phyloP scores from a whole-genome alignment of 2,113 vertebrate genomes.

The Calonectris borealis region DNA sequence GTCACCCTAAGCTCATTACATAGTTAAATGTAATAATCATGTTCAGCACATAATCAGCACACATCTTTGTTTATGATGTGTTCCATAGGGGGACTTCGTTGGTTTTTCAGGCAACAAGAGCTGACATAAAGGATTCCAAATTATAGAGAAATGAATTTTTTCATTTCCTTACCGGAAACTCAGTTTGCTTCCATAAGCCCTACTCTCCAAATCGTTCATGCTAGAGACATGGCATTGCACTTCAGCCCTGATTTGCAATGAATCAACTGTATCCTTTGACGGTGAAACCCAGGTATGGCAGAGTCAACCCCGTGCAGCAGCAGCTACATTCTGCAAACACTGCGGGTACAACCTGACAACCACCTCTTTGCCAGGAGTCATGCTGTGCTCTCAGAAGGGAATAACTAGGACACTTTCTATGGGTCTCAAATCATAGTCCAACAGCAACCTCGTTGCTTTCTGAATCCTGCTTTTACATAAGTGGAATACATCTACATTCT shows the following conservation, averaged over 20 bases:
- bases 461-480: not conserved
- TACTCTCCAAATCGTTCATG: not conserved
- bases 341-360: fast-evolving
- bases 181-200: not conserved
- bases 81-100: not conserved
- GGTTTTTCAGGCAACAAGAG: not conserved
- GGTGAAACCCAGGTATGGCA: not conserved
- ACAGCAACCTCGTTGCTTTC: not conserved
- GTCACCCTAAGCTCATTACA: not conserved
- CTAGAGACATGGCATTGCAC: fast-evolving
- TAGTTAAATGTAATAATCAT: not conserved
- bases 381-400: not conserved
- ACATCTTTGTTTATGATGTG: not conserved
- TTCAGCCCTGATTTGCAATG: not conserved
- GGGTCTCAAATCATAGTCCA: not conserved
- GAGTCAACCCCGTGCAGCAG: not conserved
- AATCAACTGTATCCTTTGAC: not conserved
- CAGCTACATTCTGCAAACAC: not conserved
- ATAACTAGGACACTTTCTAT: not conserved
- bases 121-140: not conserved
- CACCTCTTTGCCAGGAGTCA: not conserved
- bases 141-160: not conserved
- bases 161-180: not conserved
- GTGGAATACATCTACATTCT: not conserved
- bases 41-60: not conserved